Conservation (phyloP, 2,888 invertebrate genomes). For the Acleris literana region DNA sequence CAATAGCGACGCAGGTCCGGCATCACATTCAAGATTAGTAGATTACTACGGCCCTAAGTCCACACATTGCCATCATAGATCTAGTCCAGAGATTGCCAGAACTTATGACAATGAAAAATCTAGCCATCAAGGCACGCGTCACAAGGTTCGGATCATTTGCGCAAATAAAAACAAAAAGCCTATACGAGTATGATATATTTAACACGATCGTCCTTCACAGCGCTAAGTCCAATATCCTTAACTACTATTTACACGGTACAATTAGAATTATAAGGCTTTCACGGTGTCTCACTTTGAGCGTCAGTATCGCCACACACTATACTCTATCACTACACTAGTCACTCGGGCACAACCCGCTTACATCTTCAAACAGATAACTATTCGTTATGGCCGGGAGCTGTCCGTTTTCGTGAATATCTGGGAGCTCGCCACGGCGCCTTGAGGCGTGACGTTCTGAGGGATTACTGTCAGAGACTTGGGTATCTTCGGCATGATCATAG, state of each 20-base stretch:
- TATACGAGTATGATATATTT: slow-evolving; percentile 58
- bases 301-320: slow-evolving; percentile 42
- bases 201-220: slow-evolving; percentile 69
- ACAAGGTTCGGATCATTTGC: slow-evolving; percentile 67
- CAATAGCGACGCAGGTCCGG: too few species aligned
- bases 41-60: too few species aligned
- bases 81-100: too few species aligned
- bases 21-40: too few species aligned
- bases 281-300: slow-evolving; percentile 48
- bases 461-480: slow-evolving; percentile 91
- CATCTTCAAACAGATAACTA: slow-evolving; percentile 62
- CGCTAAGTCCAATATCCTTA: slow-evolving; percentile 57
- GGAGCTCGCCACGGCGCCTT: too few species aligned
- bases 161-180: slow-evolving; percentile 59
- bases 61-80: too few species aligned
- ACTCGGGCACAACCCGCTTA: slow-evolving; percentile 37
- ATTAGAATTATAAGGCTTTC: slow-evolving; percentile 72
- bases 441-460: slow-evolving; percentile 29
- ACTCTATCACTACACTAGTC: slow-evolving; percentile 38
- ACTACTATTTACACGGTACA: slow-evolving; percentile 71
- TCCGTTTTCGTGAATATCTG: slow-evolving; percentile 40
- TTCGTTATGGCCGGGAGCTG: slow-evolving; percentile 70
- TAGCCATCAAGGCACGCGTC: not conserved
- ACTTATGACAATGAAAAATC: too few species aligned
- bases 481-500: slow-evolving; percentile 87